A percentile compares a stretch with the other conserved stretches of the same genome.
Conservation (phyloP, 2,113 vertebrate genomes). For the Gasterosteus nipponicus region DNA sequence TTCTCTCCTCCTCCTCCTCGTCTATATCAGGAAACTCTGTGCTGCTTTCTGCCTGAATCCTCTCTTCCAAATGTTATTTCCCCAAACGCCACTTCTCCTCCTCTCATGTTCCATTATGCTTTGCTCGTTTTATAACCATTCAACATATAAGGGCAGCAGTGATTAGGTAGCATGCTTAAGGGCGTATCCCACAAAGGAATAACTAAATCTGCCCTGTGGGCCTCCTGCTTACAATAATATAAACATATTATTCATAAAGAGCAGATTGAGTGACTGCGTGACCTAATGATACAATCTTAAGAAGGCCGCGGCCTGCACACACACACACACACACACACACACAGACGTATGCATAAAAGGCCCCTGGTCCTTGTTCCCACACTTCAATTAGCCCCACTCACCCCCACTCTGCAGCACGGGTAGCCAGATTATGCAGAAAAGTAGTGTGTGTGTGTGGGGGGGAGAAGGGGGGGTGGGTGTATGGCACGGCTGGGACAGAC, state of each 20-base stretch:
- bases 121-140: conserved; percentile 41
- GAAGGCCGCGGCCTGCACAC: conserved; percentile 29
- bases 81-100: conserved; percentile 58
- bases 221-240: conserved; percentile 59
- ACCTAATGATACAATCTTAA: conserved; percentile 70
- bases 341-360: conserved; percentile 27
- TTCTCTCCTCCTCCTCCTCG: conserved; percentile 9
- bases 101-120: conserved; percentile 55
- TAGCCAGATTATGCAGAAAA: conserved; percentile 64
- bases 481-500: conserved; percentile 19
- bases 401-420: conserved; percentile 38
- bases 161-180: conserved; percentile 52
- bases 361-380: conserved; percentile 50
- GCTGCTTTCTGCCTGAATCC: conserved; percentile 39
- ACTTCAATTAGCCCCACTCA: conserved; percentile 77
- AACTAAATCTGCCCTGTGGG: conserved; percentile 41
- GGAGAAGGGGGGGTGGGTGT: not conserved
- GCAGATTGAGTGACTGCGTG: conserved; percentile 61
- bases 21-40: conserved; percentile 26
- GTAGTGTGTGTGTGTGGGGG: conserved; percentile 22
- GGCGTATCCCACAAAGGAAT: conserved; percentile 49
- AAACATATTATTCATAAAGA: conserved; percentile 64
- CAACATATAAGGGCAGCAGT: conserved; percentile 48
- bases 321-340: conserved; percentile 17
- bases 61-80: conserved; percentile 54